Evolutionary conservation across 2,888 invertebrate species (phyloP).

Genomic region (Pristionchus japonicus): DNA sequence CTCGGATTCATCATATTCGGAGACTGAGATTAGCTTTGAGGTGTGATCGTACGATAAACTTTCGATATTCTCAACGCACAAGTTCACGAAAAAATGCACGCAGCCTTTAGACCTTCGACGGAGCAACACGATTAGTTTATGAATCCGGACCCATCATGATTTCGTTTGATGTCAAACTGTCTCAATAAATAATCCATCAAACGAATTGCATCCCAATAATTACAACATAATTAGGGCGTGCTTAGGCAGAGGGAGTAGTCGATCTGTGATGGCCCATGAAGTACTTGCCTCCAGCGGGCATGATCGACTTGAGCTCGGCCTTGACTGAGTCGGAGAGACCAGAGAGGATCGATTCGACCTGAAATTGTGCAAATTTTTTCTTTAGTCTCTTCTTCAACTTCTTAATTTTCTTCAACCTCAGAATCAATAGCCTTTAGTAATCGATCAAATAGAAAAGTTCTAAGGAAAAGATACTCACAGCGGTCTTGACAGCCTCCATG

Average conservation of each 20-base stretch:
- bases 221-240: background rate
- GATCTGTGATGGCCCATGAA: background rate
- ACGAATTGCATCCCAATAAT: background rate
- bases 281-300: background rate
- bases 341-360: background rate
- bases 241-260: background rate
- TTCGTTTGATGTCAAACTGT: no score
- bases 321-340: background rate
- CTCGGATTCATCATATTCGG: no score
- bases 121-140: no score
- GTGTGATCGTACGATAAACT: background rate
- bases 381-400: no score
- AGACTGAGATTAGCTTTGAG: background rate
- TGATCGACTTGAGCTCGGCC: background rate
- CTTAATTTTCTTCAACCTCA: no score
- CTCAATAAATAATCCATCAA: no score
- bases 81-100: no score
- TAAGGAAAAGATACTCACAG: background rate
- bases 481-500: background rate
- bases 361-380: background rate
- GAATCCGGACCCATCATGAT: no score
- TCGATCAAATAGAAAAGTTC: no score
- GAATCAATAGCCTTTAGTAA: no score
- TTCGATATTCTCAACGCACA: no score
- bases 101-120: slow-evolving; percentile 44